Percentiles rank a stretch among this genome's conserved stretches.
These are phyloP conservation scores for Sternotherus odoratus DNA, from an alignment of 2,797 vertebrate genomes.

Conservation along the genomic window DNA sequence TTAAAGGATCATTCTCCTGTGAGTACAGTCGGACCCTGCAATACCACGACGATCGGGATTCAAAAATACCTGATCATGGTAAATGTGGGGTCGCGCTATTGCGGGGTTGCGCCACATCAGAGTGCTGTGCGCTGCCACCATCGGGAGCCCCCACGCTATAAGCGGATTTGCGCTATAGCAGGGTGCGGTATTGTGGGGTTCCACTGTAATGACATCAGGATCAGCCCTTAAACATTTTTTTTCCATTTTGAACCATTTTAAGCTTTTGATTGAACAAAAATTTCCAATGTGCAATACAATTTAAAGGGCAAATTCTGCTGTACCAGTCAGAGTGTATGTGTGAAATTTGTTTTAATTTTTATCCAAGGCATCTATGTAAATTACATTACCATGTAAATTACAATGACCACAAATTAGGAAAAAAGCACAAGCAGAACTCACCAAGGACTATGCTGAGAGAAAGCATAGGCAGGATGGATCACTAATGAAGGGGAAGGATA, in stretches of 20 bases:
- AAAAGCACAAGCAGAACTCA: background rate
- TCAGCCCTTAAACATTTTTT: background rate
- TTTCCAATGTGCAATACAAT: background rate
- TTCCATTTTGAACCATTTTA: background rate
- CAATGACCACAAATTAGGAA: constrained; percentile 37
- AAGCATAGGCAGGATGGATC: background rate
- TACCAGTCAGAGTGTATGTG: background rate
- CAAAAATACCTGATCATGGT: no score
- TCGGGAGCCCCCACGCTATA: no score
- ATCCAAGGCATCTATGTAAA: constrained; percentile 43
- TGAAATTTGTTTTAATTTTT: constrained; percentile 45
- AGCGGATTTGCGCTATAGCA: no score
- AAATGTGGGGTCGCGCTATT: no score
- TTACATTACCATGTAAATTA: constrained; percentile 38
- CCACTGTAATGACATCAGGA: background rate
- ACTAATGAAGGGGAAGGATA: background rate
- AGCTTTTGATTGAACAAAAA: constrained; percentile 31
- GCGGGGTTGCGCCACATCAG: no score
- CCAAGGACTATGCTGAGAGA: background rate
- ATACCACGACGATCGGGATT: no score
- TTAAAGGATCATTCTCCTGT: background rate
- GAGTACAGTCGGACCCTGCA: no score
- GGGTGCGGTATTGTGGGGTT: no score
- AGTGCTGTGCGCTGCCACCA: no score
- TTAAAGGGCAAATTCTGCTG: constrained; percentile 25